Conservation (phyloP, 2,888 invertebrate species). For the Lepeophtheirus nordmannii region DNA sequence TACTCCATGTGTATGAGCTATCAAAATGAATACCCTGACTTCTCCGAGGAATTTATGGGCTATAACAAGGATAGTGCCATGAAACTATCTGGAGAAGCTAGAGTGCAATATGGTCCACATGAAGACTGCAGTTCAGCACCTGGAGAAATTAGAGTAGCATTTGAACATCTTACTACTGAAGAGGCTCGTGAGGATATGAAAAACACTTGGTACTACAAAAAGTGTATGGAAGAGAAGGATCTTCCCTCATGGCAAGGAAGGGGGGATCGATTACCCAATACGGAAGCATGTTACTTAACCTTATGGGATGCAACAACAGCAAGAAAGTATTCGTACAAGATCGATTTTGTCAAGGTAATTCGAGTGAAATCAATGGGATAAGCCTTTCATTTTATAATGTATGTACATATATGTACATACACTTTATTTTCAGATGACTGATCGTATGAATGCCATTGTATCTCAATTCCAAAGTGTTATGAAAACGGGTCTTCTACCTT, state of each 20-base stretch:
- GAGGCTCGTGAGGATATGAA: slow-evolving; percentile 12
- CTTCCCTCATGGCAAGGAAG: slow-evolving; percentile 11
- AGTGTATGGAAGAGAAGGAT: slow-evolving; percentile 19
- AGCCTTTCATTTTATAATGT: no score
- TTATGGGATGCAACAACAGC: slow-evolving; percentile 21
- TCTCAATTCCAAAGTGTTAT: slow-evolving; percentile 76
- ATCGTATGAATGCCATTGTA: slow-evolving; percentile 80
- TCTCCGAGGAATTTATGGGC: slow-evolving; percentile 14
- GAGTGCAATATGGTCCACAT: slow-evolving; percentile 15
- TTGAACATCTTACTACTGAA: slow-evolving; percentile 18
- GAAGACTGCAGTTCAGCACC: neutral
- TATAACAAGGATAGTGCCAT: neutral
- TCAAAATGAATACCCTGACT: slow-evolving; percentile 20
- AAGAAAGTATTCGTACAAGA: slow-evolving; percentile 21
- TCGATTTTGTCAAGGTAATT: slow-evolving; percentile 19
- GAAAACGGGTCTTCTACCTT: slow-evolving; percentile 19
- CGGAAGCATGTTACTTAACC: slow-evolving; percentile 20
- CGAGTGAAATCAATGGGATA: neutral
- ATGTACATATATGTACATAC: no score
- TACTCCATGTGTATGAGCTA: slow-evolving; percentile 14
- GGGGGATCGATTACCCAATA: neutral
- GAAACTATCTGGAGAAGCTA: neutral
- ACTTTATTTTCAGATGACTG: slow-evolving; percentile 53
- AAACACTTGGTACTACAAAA: slow-evolving; percentile 19
- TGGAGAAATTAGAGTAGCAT: slow-evolving; percentile 9